Evolutionary conservation across 2,113 vertebrate genomes (phyloP).

Genomic region (Cygnus atratus): DNA sequence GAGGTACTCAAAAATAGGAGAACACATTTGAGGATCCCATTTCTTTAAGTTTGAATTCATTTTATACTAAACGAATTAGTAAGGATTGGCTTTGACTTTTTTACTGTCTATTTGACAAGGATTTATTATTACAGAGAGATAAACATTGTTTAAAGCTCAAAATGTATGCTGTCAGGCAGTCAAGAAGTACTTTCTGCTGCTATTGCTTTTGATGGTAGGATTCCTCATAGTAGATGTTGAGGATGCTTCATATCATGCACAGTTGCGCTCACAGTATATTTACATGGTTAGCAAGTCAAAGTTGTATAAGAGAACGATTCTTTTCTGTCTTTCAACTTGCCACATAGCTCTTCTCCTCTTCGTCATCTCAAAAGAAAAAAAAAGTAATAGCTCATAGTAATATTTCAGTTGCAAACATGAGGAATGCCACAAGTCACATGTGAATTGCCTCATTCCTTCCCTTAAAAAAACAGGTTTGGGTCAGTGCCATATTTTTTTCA

Average conservation of each 20-base stretch:
- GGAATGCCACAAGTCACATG: neutral
- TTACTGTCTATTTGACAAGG: neutral
- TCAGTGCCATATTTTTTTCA: too few species aligned
- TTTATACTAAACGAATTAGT: neutral
- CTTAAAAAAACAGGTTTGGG: neutral
- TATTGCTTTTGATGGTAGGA: neutral
- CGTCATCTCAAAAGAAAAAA: neutral
- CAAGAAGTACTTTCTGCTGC: neutral
- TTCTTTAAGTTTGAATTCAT: neutral
- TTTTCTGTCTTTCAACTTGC: neutral
- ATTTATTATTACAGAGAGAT: neutral
- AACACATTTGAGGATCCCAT: neutral
- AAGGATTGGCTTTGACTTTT: neutral
- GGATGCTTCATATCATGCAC: too few species aligned
- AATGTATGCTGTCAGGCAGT: neutral
- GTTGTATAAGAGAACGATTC: neutral
- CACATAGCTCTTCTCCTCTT: neutral
- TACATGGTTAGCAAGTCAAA: neutral
- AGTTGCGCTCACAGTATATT: neutral
- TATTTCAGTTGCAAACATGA: neutral
- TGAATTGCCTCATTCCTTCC: neutral
- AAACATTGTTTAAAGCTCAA: neutral
- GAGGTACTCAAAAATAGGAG: neutral
- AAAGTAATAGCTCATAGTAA: neutral
- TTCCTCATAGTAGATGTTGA: neutral